phyloP scores from a whole-genome alignment of 2,888 invertebrate genomes.

The Tipula lateralis region DNA sequence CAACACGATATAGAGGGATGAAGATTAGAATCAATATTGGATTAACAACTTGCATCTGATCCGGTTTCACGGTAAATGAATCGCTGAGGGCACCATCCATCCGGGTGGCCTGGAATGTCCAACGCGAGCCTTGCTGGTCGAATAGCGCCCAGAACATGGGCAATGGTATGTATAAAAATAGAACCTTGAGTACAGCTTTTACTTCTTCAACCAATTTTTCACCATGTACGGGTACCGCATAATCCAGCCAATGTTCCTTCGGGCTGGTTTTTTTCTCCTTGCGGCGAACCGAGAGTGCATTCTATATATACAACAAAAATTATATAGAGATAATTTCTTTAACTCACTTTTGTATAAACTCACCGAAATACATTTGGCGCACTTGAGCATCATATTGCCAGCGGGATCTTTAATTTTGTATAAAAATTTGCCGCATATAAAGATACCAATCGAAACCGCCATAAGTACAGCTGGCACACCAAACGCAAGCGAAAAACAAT shows the following conservation, averaged over 20 bases:
- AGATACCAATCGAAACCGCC: slow-evolving; percentile 65
- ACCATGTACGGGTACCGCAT: slow-evolving; percentile 71
- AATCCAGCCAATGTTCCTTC: slow-evolving; percentile 80
- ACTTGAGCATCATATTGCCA: slow-evolving; percentile 64
- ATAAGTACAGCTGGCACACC: slow-evolving; percentile 72
- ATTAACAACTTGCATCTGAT: slow-evolving; percentile 93
- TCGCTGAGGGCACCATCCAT: slow-evolving; percentile 81
- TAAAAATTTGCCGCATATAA: slow-evolving; percentile 59
- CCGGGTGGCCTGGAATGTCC: slow-evolving; percentile 86
- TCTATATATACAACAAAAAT: slow-evolving; percentile 44
- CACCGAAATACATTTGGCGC: slow-evolving; percentile 61
- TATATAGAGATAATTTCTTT: no score
- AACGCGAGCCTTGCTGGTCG: slow-evolving; percentile 89
- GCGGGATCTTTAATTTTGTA: slow-evolving; percentile 63
- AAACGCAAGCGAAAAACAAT: slow-evolving; percentile 68
- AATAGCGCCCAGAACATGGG: slow-evolving; percentile 92
- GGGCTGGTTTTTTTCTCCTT: slow-evolving; percentile 50
- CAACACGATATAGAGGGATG: slow-evolving; percentile 77
- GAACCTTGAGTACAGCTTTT: slow-evolving; percentile 68
- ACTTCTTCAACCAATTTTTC: slow-evolving; percentile 67
- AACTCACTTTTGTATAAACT: slow-evolving; percentile 49
- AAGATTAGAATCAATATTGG: slow-evolving; percentile 77
- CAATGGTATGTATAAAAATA: slow-evolving; percentile 76
- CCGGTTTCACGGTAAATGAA: slow-evolving; percentile 72
- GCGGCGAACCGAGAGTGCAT: slow-evolving; percentile 49